Evolutionary conservation across 53 echinoderm and acorn worm species (phyloP), one percentile per base, ranked within the genome.

Genomic region (Antedon mediterranea): DNA sequence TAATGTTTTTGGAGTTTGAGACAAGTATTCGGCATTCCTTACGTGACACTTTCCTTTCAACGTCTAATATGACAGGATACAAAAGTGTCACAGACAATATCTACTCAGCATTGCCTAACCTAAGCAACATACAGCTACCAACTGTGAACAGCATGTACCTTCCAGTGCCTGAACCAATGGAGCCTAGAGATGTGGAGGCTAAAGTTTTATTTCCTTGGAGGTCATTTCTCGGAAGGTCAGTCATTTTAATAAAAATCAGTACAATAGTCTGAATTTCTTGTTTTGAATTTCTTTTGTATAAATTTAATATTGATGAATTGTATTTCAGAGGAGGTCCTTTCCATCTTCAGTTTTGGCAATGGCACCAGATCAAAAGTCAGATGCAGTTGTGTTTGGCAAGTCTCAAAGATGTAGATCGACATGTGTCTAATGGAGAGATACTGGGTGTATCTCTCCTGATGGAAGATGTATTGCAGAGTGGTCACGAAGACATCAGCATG

Each of bases 301-400:
- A n/a, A n/a, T n/a, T n/a, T n/a, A n/a, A n/a, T n/a, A 31, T 30
- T 29, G 31, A n/a, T n/a, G n/a, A n/a, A n/a, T n/a, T n/a, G n/a
- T n/a, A n/a, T n/a, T 76, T 34, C 77, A 97, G 97, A 74, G 76
- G 97, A 77, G 97, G 97, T 15, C 97, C 97, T 3, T 97, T 85
- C 34, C 86, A 92, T 13, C 74, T 85, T n/a, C 79, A 92, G 26
- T 90, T 92, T 88, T 88, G 86, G 87, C 89, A 88, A 74, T 97
- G 89, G 86, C 88, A 87, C 41, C 86, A 88, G 79, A 97, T 97
- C 72, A 89, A 92, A 72, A 34, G 85, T 72, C 84, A 90, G 79
- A 97, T 97, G 97, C 92, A 97, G 88, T 88, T 97, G 6, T 92
- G 97, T 76, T 82, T 97, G 82, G 87, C 89, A 71, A 86, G 89